A percentile compares a stretch with the other conserved stretches of the same genome.
Evolutionary conservation across 2,113 vertebrate genomes (phyloP).

Genomic region (Fukomys damarensis): DNA sequence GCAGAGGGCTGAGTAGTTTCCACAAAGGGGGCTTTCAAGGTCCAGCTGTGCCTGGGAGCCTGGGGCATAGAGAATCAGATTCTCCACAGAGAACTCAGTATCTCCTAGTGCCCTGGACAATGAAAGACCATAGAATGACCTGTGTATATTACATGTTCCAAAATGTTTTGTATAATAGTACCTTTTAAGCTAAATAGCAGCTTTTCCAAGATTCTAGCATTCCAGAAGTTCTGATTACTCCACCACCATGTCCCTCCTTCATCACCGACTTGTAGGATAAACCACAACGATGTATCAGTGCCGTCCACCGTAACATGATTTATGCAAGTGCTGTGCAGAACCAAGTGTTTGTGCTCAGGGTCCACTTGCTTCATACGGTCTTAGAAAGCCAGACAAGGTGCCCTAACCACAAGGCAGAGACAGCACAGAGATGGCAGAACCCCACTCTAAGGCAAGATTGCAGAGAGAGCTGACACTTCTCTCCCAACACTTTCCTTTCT

Average conservation of each 20-base stretch:
- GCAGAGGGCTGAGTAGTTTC: neutral
- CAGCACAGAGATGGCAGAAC: neutral
- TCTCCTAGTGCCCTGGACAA: neutral
- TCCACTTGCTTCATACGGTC: neutral
- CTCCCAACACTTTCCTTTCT: neutral
- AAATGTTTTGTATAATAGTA: neutral
- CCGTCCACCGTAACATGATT: accelerated
- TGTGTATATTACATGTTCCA: neutral
- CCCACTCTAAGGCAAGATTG: too few species aligned
- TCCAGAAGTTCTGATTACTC: neutral
- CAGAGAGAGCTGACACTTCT: accelerated
- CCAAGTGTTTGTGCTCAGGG: neutral
- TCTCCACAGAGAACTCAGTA: too few species aligned
- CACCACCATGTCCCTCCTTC: accelerated
- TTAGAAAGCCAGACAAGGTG: neutral
- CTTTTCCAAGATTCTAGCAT: neutral
- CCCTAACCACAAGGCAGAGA: neutral
- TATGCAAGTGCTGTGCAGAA: neutral
- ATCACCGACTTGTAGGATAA: neutral
- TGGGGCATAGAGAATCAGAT: neutral
- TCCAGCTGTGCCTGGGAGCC: neutral
- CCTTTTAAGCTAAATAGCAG: neutral
- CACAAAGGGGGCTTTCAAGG: neutral
- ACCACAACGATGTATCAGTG: accelerated
- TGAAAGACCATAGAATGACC: accelerated